These are phyloP conservation scores for Eclectus roratus DNA, from an alignment of 2,113 vertebrate genomes.

Conservation along the genomic window DNA sequence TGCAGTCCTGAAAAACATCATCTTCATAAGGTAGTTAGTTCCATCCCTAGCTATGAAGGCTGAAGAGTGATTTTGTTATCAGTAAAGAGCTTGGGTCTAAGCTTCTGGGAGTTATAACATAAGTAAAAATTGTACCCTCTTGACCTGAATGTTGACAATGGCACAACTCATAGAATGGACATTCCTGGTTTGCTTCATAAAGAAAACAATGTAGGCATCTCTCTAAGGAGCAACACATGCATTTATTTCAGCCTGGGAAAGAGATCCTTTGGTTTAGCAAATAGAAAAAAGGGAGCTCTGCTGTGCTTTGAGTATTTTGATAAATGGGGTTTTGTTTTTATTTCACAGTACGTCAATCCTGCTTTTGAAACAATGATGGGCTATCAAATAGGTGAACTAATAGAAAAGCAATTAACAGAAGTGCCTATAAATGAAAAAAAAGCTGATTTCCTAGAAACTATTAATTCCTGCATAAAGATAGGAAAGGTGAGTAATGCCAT, in stretches of 20 bases:
- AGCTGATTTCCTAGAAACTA: slow-evolving; percentile 92
- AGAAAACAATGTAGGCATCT: background rate
- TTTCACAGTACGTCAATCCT: slow-evolving; percentile 92
- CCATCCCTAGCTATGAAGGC: background rate
- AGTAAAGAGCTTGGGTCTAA: background rate
- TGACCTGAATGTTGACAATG: background rate
- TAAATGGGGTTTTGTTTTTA: slow-evolving; percentile 17
- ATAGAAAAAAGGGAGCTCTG: background rate
- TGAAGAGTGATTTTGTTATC: background rate
- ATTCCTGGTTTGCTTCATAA: background rate
- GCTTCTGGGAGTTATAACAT: background rate
- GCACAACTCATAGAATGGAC: background rate
- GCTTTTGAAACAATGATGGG: slow-evolving; percentile 95
- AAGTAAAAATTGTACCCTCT: background rate
- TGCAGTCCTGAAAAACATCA: background rate
- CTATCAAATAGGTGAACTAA: slow-evolving; percentile 91
- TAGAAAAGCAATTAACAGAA: slow-evolving; percentile 94
- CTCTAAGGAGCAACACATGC: background rate
- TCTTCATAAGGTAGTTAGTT: background rate
- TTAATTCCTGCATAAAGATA: slow-evolving; percentile 93
- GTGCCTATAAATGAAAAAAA: slow-evolving; percentile 97
- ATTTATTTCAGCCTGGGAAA: background rate
- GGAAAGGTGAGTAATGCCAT: slow-evolving; percentile 86
- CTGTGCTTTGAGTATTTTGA: background rate
- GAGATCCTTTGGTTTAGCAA: background rate